phyloP scores from a whole-genome alignment of 2,113 vertebrate genomes.

The Eleginops maclovinus region DNA sequence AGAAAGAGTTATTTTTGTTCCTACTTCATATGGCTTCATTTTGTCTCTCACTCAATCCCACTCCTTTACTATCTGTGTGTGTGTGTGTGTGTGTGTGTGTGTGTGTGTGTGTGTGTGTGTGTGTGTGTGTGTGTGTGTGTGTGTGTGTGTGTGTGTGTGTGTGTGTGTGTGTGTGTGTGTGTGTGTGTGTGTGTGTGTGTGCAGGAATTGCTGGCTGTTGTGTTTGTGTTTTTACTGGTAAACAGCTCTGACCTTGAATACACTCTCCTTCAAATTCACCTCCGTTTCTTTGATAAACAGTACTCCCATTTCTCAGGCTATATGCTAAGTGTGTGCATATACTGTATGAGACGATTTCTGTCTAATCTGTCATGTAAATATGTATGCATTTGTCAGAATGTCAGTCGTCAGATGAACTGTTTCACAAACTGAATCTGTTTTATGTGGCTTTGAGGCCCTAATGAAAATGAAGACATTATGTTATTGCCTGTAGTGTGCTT shows the following conservation, averaged over 20 bases:
- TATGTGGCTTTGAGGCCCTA: constrained; percentile 47
- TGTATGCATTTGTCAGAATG: constrained; percentile 23
- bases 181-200: constrained; percentile 14
- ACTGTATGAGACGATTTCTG: too few species aligned
- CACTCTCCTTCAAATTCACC: constrained; percentile 71
- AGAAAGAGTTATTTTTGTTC: constrained; percentile 48
- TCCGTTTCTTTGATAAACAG: constrained; percentile 50
- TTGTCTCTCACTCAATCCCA: constrained; percentile 6
- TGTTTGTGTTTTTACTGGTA: constrained; percentile 63
- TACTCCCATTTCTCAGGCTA: constrained; percentile 32
- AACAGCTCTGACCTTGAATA: constrained; percentile 79
- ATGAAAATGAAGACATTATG: constrained; percentile 48
- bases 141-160: constrained; percentile 20
- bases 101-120: constrained; percentile 10
- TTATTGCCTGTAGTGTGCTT: constrained; percentile 17
- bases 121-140: constrained; percentile 12
- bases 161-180: constrained; percentile 8
- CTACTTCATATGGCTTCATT: neutral
- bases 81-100: neutral
- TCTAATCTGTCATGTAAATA: too few species aligned
- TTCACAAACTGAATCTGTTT: constrained; percentile 60
- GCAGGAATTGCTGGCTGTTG: constrained; percentile 55
- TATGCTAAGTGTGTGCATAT: too few species aligned
- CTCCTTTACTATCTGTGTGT: constrained; percentile 5
- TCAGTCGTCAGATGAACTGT: constrained; percentile 57